Base-by-base conservation (phyloP, 2,797 vertebrate species). In the Rhinoraja longicauda region DNA sequence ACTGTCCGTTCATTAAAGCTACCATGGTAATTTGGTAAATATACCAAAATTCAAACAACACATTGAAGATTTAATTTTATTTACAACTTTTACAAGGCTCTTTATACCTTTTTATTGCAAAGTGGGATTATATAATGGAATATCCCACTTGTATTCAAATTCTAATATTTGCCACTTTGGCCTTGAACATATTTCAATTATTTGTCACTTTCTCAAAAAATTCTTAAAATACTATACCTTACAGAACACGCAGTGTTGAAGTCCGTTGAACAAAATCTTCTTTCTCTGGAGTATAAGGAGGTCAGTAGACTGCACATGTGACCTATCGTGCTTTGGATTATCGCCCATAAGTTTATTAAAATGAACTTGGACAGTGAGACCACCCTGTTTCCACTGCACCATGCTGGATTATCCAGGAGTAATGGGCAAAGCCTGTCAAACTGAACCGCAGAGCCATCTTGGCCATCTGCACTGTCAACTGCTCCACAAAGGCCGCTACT, bases 261-360 rank as follows among this genome's bases (percentile, higher is more conserved):
- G 8, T 64, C 29, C 12, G 45, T 53, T 72, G 19, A 91, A n/a
- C 19, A 72, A 32, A 90, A 90, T 19, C 62, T 21, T 39, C 72
- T 26, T 70, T 70, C 64, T 45, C 64, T 26, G 93, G 93, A 93
- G 94, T 93, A 93, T 94, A 94, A 93, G 94, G 95, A 94, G 96
- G 95, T 95, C 96, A 96, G 95, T 95, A 96, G 95, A 97, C 95
- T 94, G 79, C 94, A 95, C 96, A 96, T 96, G 96, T 96, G 96
- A 96, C 93, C 78, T 95, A 93, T 95, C 95, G 94, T 95, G 95
- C 95, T 94, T 96, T 96, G 96, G 96, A 97, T 96, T 96, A 96
- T 95, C 96, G 95, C 95, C 95, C 95, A 94, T 96, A 97, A 97
- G 95, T 97, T 97, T 97, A 97, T 94, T 97, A 96, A 94, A 53